phyloP scores from a whole-genome alignment of 2,888 invertebrate genomes.

The Hermodice carunculata region DNA sequence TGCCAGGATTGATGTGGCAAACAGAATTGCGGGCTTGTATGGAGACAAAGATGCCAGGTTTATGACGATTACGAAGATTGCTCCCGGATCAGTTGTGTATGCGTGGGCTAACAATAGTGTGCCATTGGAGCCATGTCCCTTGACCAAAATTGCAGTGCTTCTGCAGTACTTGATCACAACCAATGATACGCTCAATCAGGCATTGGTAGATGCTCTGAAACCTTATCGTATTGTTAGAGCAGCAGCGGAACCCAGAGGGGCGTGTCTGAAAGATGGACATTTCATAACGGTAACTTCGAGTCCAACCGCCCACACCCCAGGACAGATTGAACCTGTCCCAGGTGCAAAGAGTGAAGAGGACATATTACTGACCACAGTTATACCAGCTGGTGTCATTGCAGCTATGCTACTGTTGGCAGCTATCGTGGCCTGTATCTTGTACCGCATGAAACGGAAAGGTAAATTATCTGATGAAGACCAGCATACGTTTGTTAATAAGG shows the following conservation, averaged over 20 bases:
- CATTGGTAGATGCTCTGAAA: slow-evolving; percentile 49
- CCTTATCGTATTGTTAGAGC: slow-evolving; percentile 32
- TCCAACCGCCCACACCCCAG: slow-evolving; percentile 1
- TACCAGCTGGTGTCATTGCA: slow-evolving; percentile 84
- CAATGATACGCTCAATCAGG: slow-evolving; percentile 65
- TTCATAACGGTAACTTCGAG: not conserved
- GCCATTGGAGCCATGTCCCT: slow-evolving; percentile 83
- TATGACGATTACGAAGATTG: slow-evolving; percentile 81
- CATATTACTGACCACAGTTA: slow-evolving; percentile 81
- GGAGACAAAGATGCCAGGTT: slow-evolving; percentile 81
- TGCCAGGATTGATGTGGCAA: slow-evolving; percentile 81
- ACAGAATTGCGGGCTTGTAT: slow-evolving; percentile 81
- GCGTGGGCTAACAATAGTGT: slow-evolving; percentile 89
- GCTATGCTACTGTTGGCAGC: slow-evolving; percentile 89
- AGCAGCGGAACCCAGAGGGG: slow-evolving; percentile 14
- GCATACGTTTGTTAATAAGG: slow-evolving; percentile 72
- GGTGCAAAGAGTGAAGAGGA: slow-evolving; percentile 21
- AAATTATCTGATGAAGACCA: slow-evolving; percentile 85
- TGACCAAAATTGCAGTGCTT: slow-evolving; percentile 79
- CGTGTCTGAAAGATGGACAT: slow-evolving; percentile 17
- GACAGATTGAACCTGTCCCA: slow-evolving; percentile 8
- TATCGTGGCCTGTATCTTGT: slow-evolving; percentile 88
- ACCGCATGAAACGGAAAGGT: slow-evolving; percentile 83
- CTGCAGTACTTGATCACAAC: slow-evolving; percentile 69
- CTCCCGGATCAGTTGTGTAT: slow-evolving; percentile 72